Evolutionary conservation across 2,888 invertebrate species (phyloP).

Genomic region (Acanthopleura granulata): DNA sequence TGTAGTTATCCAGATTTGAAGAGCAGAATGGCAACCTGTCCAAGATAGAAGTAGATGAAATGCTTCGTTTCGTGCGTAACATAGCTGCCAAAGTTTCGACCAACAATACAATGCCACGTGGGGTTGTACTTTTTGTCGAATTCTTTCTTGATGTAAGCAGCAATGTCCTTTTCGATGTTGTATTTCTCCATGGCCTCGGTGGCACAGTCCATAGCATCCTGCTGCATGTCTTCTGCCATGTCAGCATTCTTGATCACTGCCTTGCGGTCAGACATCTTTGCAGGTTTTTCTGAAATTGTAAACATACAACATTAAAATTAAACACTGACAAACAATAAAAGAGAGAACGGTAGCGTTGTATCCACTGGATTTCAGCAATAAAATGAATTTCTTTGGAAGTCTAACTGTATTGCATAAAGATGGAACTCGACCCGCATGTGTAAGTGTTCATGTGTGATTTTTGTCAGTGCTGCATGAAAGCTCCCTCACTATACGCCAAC

Average conservation of each 20-base stretch:
- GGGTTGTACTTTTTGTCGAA: constrained; percentile 99
- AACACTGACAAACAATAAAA: too few relatives aligned
- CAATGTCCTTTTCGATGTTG: constrained; percentile 99
- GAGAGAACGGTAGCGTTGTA: too few relatives aligned
- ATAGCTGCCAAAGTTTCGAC: constrained; percentile 94
- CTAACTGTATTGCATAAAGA: too few relatives aligned
- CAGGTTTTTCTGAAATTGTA: background rate
- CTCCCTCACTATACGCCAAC: too few relatives aligned
- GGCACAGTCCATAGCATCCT: constrained; percentile 98
- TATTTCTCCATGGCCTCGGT: constrained; percentile 98
- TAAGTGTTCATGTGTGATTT: too few relatives aligned
- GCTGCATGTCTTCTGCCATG: constrained; percentile 99
- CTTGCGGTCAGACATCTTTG: constrained; percentile 73
- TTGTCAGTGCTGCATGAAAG: too few relatives aligned
- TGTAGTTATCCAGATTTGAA: constrained; percentile 98
- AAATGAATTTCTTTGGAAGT: too few relatives aligned
- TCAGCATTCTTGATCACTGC: constrained; percentile 99
- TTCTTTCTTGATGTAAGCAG: constrained; percentile 99
- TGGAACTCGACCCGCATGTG: too few relatives aligned
- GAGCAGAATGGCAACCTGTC: constrained; percentile 97
- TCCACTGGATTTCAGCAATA: too few relatives aligned
- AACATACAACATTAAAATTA: too few relatives aligned
- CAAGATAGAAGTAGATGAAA: constrained; percentile 99
- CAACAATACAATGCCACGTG: constrained; percentile 99
- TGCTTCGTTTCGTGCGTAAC: constrained; percentile 90